A percentile compares a stretch with the other conserved stretches of the same genome.
These are phyloP conservation scores for Physella acuta DNA, from an alignment of 1,140 invertebrate genomes.

Conservation along the genomic window DNA sequence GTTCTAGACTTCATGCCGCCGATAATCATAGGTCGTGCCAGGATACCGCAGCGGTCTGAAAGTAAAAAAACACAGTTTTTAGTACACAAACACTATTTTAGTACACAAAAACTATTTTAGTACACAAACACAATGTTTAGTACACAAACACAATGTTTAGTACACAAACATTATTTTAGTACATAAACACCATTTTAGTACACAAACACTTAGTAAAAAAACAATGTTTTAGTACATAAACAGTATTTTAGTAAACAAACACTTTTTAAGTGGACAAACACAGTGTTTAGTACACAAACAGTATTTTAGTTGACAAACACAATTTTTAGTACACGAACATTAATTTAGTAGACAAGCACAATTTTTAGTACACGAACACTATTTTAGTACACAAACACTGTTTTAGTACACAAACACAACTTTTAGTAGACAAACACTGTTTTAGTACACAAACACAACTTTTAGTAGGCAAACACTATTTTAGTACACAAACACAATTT, in stretches of 20 bases:
- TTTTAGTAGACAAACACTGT: neutral
- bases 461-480: too few species aligned
- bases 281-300: too few species aligned
- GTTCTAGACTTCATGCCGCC: constrained; percentile 29
- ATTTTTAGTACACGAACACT: neutral
- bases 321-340: too few species aligned
- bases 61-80: neutral
- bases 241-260: neutral
- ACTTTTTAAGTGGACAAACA: neutral
- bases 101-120: neutral
- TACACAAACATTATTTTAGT: too few species aligned
- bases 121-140: neutral
- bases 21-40: constrained; percentile 31
- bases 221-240: neutral
- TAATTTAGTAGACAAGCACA: too few species aligned
- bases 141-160: too few species aligned
- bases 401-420: neutral
- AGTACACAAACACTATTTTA: neutral
- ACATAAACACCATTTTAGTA: too few species aligned
- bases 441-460: too few species aligned
- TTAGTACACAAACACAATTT: too few species aligned
- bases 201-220: too few species aligned
- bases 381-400: neutral
- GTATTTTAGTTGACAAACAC: neutral
- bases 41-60: constrained; percentile 36